Conservation (phyloP, 2,888 invertebrate species). For the Apomyelois bistriatella region DNA sequence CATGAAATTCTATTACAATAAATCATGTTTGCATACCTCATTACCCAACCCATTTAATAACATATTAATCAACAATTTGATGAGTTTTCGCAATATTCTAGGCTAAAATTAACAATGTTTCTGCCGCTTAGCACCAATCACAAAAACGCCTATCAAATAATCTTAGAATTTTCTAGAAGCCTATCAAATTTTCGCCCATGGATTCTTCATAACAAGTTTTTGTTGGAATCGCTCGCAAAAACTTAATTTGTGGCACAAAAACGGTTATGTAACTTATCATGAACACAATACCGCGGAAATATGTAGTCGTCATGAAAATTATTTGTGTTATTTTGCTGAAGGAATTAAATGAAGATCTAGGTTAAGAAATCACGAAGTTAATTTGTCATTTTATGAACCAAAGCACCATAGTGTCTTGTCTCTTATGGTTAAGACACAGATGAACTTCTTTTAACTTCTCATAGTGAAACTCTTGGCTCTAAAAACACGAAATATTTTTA, state of each 20-base stretch:
- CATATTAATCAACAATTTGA: neutral
- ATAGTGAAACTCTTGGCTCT: too few species aligned
- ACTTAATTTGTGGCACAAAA: neutral
- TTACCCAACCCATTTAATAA: neutral
- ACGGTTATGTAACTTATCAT: neutral
- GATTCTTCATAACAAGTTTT: neutral
- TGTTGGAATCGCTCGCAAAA: neutral
- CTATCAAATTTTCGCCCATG: conserved; percentile 4
- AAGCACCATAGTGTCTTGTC: too few species aligned
- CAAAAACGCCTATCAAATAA: neutral
- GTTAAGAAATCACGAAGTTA: too few species aligned
- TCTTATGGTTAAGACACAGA: too few species aligned
- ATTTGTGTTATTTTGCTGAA: neutral
- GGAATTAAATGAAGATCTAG: too few species aligned
- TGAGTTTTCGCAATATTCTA: conserved; percentile 6
- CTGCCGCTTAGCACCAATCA: neutral
- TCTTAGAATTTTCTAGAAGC: conserved; percentile 1
- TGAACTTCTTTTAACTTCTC: too few species aligned
- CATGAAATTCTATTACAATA: neutral
- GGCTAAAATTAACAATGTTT: neutral
- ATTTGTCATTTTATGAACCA: too few species aligned
- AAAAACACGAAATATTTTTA: too few species aligned
- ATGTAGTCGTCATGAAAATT: neutral
- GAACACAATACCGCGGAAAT: neutral
- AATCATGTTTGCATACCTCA: neutral